Evolutionary conservation across 2,113 vertebrate genomes (phyloP).

Genomic region (Hippopotamus amphibius): DNA sequence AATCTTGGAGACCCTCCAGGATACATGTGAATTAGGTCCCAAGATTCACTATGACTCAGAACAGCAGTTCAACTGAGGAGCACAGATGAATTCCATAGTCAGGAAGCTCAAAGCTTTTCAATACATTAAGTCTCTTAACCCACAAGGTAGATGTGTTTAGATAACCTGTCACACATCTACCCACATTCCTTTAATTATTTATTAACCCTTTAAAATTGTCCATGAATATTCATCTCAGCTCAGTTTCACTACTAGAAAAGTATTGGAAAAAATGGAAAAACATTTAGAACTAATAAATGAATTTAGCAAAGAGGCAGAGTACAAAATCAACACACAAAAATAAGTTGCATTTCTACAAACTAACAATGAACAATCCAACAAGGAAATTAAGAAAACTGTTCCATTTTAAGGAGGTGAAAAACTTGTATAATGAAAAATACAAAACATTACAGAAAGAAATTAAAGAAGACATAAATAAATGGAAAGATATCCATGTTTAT

Average conservation of each 20-base stretch:
- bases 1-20: background rate
- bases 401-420: background rate
- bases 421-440: too few relatives aligned
- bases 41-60: background rate
- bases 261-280: background rate
- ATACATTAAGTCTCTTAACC: background rate
- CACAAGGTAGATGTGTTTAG: background rate
- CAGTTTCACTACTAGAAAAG: background rate
- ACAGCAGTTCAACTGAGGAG: background rate
- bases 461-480: background rate
- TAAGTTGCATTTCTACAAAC: background rate
- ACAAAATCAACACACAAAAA: background rate
- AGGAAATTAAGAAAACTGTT: constrained; percentile 7
- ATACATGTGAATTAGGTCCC: background rate
- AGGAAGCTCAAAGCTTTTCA: background rate
- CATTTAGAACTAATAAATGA: background rate
- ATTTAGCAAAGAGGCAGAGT: background rate
- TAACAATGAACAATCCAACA: background rate
- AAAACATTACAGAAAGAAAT: background rate
- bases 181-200: background rate
- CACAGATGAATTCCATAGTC: background rate
- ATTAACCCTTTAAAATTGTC: background rate
- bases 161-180: background rate
- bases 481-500: background rate
- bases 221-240: background rate